phyloP scores from a whole-genome alignment of 2,888 invertebrate genomes.

The Cosmia pyralina region DNA sequence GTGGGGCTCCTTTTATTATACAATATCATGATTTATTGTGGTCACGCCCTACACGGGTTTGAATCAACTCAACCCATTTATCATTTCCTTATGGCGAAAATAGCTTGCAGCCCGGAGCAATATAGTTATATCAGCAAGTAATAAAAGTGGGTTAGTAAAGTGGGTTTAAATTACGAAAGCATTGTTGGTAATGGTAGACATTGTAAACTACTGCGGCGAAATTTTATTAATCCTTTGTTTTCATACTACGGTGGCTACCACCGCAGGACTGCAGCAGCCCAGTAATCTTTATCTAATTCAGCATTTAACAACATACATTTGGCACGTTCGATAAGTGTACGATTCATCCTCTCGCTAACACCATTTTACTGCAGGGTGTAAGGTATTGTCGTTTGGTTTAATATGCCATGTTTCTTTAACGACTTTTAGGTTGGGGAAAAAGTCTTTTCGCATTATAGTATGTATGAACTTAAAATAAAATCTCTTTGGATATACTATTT shows the following conservation, averaged over 20 bases:
- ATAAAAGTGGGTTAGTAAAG: slow-evolving; percentile 3
- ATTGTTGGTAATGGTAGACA: not conserved
- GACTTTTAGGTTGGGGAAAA: no score
- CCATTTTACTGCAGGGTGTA: not conserved
- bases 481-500: no score
- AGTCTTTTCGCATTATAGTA: no score
- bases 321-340: not conserved
- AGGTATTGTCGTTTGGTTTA: not conserved
- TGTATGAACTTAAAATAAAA: no score
- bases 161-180: not conserved
- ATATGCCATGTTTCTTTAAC: not conserved
- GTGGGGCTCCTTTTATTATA: slow-evolving; percentile 32
- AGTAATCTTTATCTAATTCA: no score
- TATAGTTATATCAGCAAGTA: slow-evolving; percentile 16
- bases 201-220: not conserved
- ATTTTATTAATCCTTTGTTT: not conserved
- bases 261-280: no score
- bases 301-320: no score
- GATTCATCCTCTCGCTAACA: not conserved
- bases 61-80: slow-evolving; percentile 48
- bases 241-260: not conserved
- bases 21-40: slow-evolving; percentile 49
- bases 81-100: slow-evolving; percentile 49
- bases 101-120: slow-evolving; percentile 21
- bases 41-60: slow-evolving; percentile 40